Percentiles rank a stretch among this genome's conserved stretches.
phyloP scores from a whole-genome alignment of 2,113 vertebrate species.

The Datnioides undecimradiatus region DNA sequence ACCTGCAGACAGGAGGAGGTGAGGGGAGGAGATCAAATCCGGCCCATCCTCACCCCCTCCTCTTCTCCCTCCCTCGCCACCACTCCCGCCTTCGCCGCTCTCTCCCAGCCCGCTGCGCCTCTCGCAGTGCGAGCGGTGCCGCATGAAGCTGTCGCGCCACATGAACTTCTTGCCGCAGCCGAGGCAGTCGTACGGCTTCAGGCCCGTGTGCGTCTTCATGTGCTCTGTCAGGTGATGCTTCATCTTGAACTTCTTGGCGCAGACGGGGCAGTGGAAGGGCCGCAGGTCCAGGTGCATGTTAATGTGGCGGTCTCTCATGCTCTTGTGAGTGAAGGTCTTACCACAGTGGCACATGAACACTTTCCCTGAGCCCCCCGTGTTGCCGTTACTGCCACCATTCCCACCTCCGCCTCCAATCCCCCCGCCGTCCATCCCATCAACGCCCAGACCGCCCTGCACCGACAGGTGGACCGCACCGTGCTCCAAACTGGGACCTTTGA shows the following conservation, averaged over 20 bases:
- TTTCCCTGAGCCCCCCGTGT: conserved; percentile 80
- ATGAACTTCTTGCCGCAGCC: conserved; percentile 95
- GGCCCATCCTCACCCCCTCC: conserved; percentile 63
- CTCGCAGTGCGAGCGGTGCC: too few species aligned
- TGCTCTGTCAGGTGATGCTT: conserved; percentile 98
- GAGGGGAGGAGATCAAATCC: conserved; percentile 68
- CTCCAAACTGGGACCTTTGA: conserved; percentile 76
- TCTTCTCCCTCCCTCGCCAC: conserved; percentile 68
- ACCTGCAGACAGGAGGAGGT: conserved; percentile 68
- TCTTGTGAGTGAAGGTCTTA: conserved; percentile 94
- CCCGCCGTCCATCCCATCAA: conserved; percentile 63
- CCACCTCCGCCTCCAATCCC: conserved; percentile 50
- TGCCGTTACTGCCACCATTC: conserved; percentile 7
- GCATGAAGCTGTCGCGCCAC: conserved; percentile 96
- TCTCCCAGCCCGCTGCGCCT: conserved; percentile 78
- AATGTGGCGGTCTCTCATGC: conserved; percentile 94
- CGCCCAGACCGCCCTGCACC: conserved; percentile 69
- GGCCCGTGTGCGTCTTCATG: conserved; percentile 95
- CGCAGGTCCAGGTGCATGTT: conserved; percentile 97
- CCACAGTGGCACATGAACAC: conserved; percentile 96
- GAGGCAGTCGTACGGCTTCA: too few species aligned
- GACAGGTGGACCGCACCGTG: conserved; percentile 80
- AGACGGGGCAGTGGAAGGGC: conserved; percentile 93
- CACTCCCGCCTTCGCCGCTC: conserved; percentile 23
- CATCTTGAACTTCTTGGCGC: conserved; percentile 96